Conservation (phyloP, 2,888 invertebrate species). For the Graphium colonna region DNA sequence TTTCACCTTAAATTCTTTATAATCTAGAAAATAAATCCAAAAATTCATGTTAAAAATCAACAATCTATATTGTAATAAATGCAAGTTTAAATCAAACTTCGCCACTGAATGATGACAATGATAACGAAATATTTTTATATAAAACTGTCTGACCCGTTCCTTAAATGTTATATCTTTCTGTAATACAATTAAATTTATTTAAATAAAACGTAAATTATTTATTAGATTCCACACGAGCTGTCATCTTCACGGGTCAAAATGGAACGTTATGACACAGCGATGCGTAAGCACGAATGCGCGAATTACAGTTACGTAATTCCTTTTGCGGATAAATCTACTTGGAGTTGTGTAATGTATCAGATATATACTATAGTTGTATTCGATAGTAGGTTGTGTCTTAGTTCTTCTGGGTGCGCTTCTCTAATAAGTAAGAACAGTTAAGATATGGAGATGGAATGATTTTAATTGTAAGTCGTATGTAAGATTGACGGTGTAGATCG, state of each 20-base stretch:
- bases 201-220: slow-evolving; percentile 8
- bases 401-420: slow-evolving; percentile 45
- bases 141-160: slow-evolving; percentile 6
- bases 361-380: slow-evolving; percentile 68
- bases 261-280: slow-evolving; percentile 28
- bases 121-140: slow-evolving; percentile 4
- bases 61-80: not conserved
- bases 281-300: slow-evolving; percentile 26
- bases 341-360: slow-evolving; percentile 51
- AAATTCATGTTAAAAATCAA: not conserved
- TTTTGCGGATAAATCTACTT: slow-evolving; percentile 41
- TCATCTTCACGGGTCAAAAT: slow-evolving; percentile 26
- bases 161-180: slow-evolving; percentile 10
- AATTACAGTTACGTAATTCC: slow-evolving; percentile 34
- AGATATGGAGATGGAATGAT: slow-evolving; percentile 22
- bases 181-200: slow-evolving; percentile 1
- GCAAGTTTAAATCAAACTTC: not conserved
- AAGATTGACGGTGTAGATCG: slow-evolving; percentile 32
- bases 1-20: not conserved
- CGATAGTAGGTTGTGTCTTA: slow-evolving; percentile 53
- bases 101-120: not conserved
- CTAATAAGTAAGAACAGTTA: slow-evolving; percentile 37
- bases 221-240: slow-evolving; percentile 10
- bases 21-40: not conserved
- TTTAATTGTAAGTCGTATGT: slow-evolving; percentile 24